Evolutionary conservation across 2,797 vertebrate genomes (phyloP).

Genomic region (Dermochelys coriacea): DNA sequence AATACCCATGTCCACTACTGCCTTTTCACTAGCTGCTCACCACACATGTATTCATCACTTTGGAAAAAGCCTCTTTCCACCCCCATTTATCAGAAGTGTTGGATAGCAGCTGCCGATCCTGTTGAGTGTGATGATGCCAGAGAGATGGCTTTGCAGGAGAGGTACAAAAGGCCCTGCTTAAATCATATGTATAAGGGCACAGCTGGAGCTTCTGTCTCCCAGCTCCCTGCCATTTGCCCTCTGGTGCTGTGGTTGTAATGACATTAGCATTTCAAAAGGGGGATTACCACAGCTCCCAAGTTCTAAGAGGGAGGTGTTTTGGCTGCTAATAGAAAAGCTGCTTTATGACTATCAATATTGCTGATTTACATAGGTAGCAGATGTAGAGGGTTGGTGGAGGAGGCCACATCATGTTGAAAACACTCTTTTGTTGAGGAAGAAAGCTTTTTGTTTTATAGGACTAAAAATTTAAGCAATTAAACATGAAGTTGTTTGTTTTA

Average conservation of each 20-base stretch:
- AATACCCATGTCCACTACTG: fast-evolving
- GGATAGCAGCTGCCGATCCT: conserved; percentile 63
- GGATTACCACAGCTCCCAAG: conserved; percentile 52
- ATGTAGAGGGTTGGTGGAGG: background rate
- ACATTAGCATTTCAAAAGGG: conserved; percentile 77
- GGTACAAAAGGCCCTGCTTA: conserved; percentile 52
- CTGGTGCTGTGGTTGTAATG: conserved; percentile 66
- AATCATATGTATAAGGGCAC: conserved; percentile 51
- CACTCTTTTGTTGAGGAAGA: background rate
- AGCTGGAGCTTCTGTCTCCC: conserved; percentile 46
- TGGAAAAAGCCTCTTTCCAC: conserved; percentile 34
- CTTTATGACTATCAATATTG: conserved; percentile 27
- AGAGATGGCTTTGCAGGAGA: background rate
- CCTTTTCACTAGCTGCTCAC: fast-evolving
- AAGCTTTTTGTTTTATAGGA: background rate
- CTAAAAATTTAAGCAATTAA: background rate
- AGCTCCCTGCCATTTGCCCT: conserved; percentile 37
- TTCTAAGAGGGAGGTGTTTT: conserved; percentile 22
- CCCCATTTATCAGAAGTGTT: conserved; percentile 18
- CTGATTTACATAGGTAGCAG: fast-evolving
- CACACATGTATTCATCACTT: conserved; percentile 32
- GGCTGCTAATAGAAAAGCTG: conserved; percentile 39
- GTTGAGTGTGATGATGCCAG: conserved; percentile 15
- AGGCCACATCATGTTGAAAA: background rate
- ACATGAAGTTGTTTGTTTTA: background rate